Base-by-base conservation (phyloP, 2,113 vertebrate species). In the crab-eating macaque (Macaca fascicularis) region DNA sequence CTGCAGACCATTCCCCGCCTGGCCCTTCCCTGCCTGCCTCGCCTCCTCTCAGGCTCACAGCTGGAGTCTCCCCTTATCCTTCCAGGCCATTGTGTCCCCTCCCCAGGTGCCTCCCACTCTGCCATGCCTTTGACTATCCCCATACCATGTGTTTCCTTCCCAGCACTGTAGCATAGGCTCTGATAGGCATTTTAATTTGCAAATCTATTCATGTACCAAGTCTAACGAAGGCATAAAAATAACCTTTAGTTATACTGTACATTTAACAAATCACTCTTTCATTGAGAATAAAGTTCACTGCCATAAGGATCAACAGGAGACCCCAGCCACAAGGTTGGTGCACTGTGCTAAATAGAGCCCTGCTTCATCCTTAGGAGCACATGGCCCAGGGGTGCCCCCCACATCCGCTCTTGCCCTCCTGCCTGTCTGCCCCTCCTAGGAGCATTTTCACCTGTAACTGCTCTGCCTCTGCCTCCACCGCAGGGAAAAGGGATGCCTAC, bases 141-240 rank as follows among this genome's bases (percentile, higher is more conserved):
- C 35, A 48, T 8, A 10, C 48, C 45, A 14, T 16, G 1, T 59
- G 81, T 2, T 61, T 19, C 32, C 35, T 40, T 75, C 94, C 52
- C 70, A 52, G 43, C 91, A 50, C 38, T 14, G 20, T 23, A 75
- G 67, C 79, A 40, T 7, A 48, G 14, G 3, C 80, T 78, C 64
- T 79, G 76, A 87, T 16, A 48, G 45, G 30, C 35, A 59, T 64
- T 48, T 45, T 61, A 59, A 38, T 52, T 91, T 75, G 55, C 78
- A 91, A 78, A 67, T n/a, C 45, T 55, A 43, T 88, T 45, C 52
- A 64, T 80, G 52, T 43, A 13, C 32, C 75, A 70, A 35, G 22
- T 75, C 70, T 85, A 76, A 89, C 61, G 61, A 90, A 95, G 52
- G 8, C 43, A 95, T 61, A 86, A 61, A 94, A 84, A 55, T 30